phyloP scores from a whole-genome alignment of 2,797 vertebrate species.

The Rachycentron canadum region DNA sequence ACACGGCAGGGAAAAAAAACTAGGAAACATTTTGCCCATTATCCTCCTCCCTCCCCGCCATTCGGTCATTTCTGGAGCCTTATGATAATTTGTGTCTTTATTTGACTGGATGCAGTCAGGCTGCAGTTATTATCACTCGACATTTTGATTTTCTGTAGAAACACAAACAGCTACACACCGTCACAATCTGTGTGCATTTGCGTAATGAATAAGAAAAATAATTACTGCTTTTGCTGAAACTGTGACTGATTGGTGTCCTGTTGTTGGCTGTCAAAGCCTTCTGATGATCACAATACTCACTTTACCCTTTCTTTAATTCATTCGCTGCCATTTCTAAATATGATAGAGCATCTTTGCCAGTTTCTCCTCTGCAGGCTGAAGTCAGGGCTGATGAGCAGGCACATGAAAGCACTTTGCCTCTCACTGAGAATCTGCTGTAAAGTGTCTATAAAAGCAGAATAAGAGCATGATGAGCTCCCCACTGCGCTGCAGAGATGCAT shows the following conservation, averaged over 20 bases:
- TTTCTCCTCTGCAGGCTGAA: not conserved
- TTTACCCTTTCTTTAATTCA: not conserved
- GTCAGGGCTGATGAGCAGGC: slow-evolving; percentile 14
- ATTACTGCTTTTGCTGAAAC: not conserved
- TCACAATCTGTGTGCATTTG: not conserved
- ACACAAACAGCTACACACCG: not conserved
- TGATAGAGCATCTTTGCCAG: slow-evolving; percentile 8
- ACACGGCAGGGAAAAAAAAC: not conserved
- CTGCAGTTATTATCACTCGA: not conserved
- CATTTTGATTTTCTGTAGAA: not conserved
- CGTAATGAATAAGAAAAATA: not conserved
- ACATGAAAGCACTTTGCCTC: slow-evolving; percentile 22
- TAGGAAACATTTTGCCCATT: slow-evolving; percentile 6
- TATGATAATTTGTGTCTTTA: slow-evolving; percentile 23
- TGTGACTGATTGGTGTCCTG: not conserved
- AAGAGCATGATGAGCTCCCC: not conserved
- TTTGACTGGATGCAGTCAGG: slow-evolving; percentile 9
- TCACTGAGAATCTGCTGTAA: not conserved
- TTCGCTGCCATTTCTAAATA: not conserved
- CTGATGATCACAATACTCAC: not conserved
- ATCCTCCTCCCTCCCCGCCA: not conserved
- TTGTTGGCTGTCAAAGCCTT: fast-evolving
- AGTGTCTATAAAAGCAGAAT: slow-evolving; percentile 1
- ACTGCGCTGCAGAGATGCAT: slow-evolving; percentile 12
- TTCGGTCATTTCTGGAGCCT: slow-evolving; percentile 22